Base-by-base conservation (phyloP, 2,113 vertebrate species). In the Hemiscyllium ocellatum region DNA sequence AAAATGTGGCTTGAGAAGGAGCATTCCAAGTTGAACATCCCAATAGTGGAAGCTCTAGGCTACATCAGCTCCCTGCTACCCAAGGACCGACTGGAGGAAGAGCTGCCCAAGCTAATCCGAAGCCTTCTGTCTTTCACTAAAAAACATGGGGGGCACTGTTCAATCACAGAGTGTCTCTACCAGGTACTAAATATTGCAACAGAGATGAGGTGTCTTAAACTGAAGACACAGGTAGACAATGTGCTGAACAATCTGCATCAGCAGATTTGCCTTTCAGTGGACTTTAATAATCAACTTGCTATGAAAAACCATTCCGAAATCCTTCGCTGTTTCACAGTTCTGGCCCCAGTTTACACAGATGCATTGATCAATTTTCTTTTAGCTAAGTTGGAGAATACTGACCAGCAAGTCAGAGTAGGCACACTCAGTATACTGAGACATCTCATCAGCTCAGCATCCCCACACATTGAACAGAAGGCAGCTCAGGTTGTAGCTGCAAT, bases 31-130 rank as follows among this genome's bases (percentile, higher is more conserved):
- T 97, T 99, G 96, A 97, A 98, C 5, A 96, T 99, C 1, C 98
- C 98, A 0, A 98, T 98, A 37, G 98, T 98, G 15, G 98, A 98
- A 87, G 98, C 99, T 0, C 83, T 99, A 93, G 98, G 98, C 0
- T 98, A 98, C 3, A 98, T 99, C 98, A 98, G 98, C 89, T 98
- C 98, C 96, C 96, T 99, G 96, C 97, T 99, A 97, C 98, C 98
- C 37, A 96, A 96, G 0, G 98, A 99, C 61, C 99, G 98, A 96
- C 97, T 99, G 96, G 99, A 99, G 96, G 98, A 99, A 96, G 98
- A 99, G 97, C 98, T 99, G 42, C 98, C 98, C 0, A 98, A 97
- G 97, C 97, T 99, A 66, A 96, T 99, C 65, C 98, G 98, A 0
- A 97, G 97, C 12, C 97, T 99, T 33, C 96, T 99, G 0, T 96